A percentile compares a stretch with the other conserved stretches of the same genome.
phyloP scores from a whole-genome alignment of 2,113 vertebrate genomes.

The Ancistrus triradiatus region DNA sequence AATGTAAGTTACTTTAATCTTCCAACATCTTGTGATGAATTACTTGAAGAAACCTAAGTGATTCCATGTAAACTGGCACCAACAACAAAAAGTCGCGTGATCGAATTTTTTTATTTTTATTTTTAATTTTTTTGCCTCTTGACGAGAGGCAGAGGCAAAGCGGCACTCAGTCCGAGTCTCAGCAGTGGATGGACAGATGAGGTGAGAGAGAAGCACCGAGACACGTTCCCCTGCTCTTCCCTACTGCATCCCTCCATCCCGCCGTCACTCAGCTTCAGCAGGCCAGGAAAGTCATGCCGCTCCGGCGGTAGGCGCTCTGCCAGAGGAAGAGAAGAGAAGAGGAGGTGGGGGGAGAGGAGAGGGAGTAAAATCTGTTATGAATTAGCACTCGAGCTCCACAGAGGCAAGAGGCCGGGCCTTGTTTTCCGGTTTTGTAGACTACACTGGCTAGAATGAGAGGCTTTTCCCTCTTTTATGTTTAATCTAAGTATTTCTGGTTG shows the following conservation, averaged over 20 bases:
- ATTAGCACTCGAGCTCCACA: slow-evolving; percentile 49
- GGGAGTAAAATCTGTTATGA: slow-evolving; percentile 46
- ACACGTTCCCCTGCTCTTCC: slow-evolving; percentile 58
- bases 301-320: slow-evolving; percentile 78
- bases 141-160: no score
- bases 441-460: slow-evolving; percentile 47
- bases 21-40: no score
- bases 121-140: no score
- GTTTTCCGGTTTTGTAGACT: slow-evolving; percentile 54
- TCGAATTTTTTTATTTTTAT: no score
- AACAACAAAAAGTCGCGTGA: no score
- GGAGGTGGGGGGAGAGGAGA: slow-evolving; percentile 1
- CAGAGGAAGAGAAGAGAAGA: slow-evolving; percentile 18
- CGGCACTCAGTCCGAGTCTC: not conserved
- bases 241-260: slow-evolving; percentile 54
- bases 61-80: no score
- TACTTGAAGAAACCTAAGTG: no score
- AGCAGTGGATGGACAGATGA: not conserved
- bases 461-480: slow-evolving; percentile 44
- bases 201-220: slow-evolving; percentile 34
- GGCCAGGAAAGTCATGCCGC: slow-evolving; percentile 85
- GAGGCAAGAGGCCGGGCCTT: slow-evolving; percentile 46
- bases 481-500: slow-evolving; percentile 48
- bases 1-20: no score
- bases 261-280: slow-evolving; percentile 71